Evolutionary conservation across 1,140 invertebrate species (phyloP).

Genomic region (Plectus sambesii): DNA sequence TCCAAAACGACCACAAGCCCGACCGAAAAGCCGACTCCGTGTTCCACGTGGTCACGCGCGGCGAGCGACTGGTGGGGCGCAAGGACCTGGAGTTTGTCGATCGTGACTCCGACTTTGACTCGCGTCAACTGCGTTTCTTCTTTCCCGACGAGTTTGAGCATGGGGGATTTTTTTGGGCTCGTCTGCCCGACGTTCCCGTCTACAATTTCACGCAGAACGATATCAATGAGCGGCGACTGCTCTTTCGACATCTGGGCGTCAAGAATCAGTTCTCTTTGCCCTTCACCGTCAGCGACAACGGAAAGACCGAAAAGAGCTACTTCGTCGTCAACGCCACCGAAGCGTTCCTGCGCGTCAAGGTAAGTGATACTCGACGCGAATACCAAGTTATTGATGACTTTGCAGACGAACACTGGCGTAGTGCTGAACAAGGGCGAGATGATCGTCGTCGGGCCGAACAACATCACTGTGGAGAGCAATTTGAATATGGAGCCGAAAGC

Average conservation of each 20-base stretch:
- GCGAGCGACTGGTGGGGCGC: conserved; percentile 31
- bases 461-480: conserved; percentile 31
- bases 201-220: conserved; percentile 30
- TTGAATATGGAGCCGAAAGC: conserved; percentile 28
- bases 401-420: too few relatives aligned
- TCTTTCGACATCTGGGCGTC: conserved; percentile 33
- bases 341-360: conserved; percentile 30
- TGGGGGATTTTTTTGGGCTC: conserved; percentile 22
- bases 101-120: conserved; percentile 27
- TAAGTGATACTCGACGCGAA: too few relatives aligned
- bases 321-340: conserved; percentile 19
- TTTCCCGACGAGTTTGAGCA: conserved; percentile 31
- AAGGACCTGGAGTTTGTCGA: conserved; percentile 34
- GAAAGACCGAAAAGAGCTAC: conserved; percentile 19
- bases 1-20: conserved; percentile 35
- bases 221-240: conserved; percentile 24
- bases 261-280: conserved; percentile 19
- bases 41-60: conserved; percentile 27
- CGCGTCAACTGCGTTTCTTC: conserved; percentile 23
- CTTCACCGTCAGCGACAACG: conserved; percentile 38
- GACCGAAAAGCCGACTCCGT: conserved; percentile 2
- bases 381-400: too few relatives aligned
- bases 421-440: neutral
- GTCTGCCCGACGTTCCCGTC: conserved; percentile 20
- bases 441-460: conserved; percentile 8